Percentiles rank a stretch among this genome's conserved stretches.
Conservation (phyloP, 1,140 invertebrate species). For the Cephus cinctus region DNA sequence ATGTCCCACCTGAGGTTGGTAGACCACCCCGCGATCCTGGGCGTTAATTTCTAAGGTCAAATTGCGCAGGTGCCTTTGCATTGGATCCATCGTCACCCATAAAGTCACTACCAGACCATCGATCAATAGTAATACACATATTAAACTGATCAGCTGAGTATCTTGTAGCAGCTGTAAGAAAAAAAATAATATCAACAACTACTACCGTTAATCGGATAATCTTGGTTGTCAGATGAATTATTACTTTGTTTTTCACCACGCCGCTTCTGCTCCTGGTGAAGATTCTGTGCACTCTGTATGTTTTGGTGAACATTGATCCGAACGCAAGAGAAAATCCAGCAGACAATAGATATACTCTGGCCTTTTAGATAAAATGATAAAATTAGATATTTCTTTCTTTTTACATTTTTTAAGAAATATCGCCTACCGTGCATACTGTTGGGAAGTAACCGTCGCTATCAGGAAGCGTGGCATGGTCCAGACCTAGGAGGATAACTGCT, state of each 20-base stretch:
- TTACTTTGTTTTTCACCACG: conserved; percentile 65
- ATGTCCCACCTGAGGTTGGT: conserved; percentile 76
- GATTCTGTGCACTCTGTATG: conserved; percentile 83
- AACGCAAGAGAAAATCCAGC: conserved; percentile 85
- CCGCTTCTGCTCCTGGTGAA: conserved; percentile 72
- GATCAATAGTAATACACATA: conserved; percentile 74
- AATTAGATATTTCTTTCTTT: conserved; percentile 9
- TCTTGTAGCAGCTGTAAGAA: conserved; percentile 71
- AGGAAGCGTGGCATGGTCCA: conserved; percentile 76
- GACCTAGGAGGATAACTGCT: conserved; percentile 87
- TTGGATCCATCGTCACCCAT: conserved; percentile 81
- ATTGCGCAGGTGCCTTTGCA: conserved; percentile 81
- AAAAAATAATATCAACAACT: conserved; percentile 16
- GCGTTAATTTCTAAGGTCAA: conserved; percentile 77
- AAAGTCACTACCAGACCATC: conserved; percentile 77
- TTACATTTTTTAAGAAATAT: conserved; percentile 1
- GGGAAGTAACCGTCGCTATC: conserved; percentile 69
- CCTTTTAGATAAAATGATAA: conserved; percentile 59
- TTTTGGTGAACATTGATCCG: conserved; percentile 89
- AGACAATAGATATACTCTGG: conserved; percentile 82
- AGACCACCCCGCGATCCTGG: conserved; percentile 76
- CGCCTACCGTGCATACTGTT: conserved; percentile 81
- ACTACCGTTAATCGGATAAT: neutral
- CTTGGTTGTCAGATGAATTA: conserved; percentile 9
- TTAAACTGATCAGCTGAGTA: conserved; percentile 77